Conservation (phyloP, 2,797 vertebrate species). For the Eleutherodactylus coqui region DNA sequence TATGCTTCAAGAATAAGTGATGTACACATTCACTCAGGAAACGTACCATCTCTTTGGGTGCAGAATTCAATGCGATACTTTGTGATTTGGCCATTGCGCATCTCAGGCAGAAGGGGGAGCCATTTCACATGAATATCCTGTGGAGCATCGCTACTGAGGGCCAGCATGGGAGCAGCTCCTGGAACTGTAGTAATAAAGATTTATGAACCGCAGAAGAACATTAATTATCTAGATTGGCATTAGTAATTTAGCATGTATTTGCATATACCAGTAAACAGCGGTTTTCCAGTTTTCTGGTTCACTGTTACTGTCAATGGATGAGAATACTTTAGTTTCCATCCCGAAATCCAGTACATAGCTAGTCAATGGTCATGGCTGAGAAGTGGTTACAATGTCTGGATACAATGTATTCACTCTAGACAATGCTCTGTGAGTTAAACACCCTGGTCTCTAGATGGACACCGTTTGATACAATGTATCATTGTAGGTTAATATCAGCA, state of each 20-base stretch:
- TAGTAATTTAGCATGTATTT: background rate
- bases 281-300: too few relatives aligned
- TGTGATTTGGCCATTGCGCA: constrained; percentile 87
- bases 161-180: constrained; percentile 88
- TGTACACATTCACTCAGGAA: background rate
- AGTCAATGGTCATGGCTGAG: too few relatives aligned
- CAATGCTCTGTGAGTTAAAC: too few relatives aligned
- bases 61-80: constrained; percentile 92
- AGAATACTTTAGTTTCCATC: too few relatives aligned
- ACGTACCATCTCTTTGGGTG: constrained; percentile 86
- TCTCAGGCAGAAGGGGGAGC: constrained; percentile 85
- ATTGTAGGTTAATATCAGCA: too few relatives aligned
- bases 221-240: background rate
- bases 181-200: constrained; percentile 79
- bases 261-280: background rate
- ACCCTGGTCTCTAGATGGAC: too few relatives aligned
- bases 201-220: background rate
- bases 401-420: too few relatives aligned
- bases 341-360: too few relatives aligned
- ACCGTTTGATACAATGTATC: too few relatives aligned
- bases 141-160: constrained; percentile 87
- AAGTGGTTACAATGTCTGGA: too few relatives aligned
- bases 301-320: too few relatives aligned
- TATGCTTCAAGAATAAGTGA: background rate
- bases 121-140: constrained; percentile 90